Percentiles rank a stretch among this genome's conserved stretches.
phyloP scores from a whole-genome alignment of 2,113 vertebrate genomes.

The Takifugu flavidus region DNA sequence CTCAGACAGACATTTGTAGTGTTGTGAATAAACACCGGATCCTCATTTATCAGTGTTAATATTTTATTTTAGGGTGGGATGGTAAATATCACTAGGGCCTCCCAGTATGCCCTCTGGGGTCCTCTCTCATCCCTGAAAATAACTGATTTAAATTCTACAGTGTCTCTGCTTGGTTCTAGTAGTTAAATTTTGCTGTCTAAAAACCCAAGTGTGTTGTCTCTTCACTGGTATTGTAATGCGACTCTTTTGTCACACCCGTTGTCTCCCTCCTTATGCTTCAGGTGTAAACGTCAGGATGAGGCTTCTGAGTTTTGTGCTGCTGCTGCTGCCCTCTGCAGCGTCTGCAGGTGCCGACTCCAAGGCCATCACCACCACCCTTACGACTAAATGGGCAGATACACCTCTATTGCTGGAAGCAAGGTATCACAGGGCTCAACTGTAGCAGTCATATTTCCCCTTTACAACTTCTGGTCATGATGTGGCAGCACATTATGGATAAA shows the following conservation, averaged over 20 bases:
- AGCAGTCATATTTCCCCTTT: slow-evolving; percentile 7
- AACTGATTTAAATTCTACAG: too few relatives aligned
- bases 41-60: too few relatives aligned
- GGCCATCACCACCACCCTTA: slow-evolving; percentile 91
- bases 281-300: slow-evolving; percentile 77
- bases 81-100: too few relatives aligned
- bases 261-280: not conserved
- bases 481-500: slow-evolving; percentile 17
- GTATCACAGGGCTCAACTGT: slow-evolving; percentile 60
- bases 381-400: slow-evolving; percentile 90
- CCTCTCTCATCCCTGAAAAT: too few relatives aligned
- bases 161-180: too few relatives aligned
- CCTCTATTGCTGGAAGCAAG: slow-evolving; percentile 92
- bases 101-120: too few relatives aligned
- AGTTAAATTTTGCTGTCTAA: too few relatives aligned
- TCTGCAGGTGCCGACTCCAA: slow-evolving; percentile 84
- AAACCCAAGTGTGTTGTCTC: too few relatives aligned
- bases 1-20: too few relatives aligned
- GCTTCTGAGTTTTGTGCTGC: slow-evolving; percentile 68
- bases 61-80: too few relatives aligned
- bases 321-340: slow-evolving; percentile 71
- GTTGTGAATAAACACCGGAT: too few relatives aligned
- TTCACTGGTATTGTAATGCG: too few relatives aligned
- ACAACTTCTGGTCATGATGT: not conserved
- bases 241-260: not conserved